These are phyloP conservation scores for Eledona agricola DNA, from an alignment of 2,888 invertebrate species.

Conservation along the genomic window DNA sequence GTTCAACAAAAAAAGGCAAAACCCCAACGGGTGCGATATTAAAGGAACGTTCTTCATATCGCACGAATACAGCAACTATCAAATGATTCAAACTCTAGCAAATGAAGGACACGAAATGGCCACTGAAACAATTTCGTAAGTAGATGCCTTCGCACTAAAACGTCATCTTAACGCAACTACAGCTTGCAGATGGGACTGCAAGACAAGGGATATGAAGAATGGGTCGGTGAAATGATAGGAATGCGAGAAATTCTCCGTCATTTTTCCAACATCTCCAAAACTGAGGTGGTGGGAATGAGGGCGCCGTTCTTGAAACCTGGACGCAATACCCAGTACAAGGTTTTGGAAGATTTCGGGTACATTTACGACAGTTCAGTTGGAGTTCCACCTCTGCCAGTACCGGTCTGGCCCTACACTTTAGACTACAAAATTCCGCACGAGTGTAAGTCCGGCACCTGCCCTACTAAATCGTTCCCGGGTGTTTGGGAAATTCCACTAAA, in stretches of 20 bases:
- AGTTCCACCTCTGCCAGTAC: constrained; percentile 79
- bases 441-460: constrained; percentile 92
- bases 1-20: constrained; percentile 79
- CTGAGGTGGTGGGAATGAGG: constrained; percentile 86
- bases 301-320: constrained; percentile 94
- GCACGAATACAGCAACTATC: constrained; percentile 93
- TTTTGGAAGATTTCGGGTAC: constrained; percentile 90
- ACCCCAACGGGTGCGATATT: constrained; percentile 90
- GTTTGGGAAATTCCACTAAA: constrained; percentile 94
- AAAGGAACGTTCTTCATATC: constrained; percentile 93
- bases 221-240: constrained; percentile 94
- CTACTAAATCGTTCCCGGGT: constrained; percentile 87
- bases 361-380: constrained; percentile 93
- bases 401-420: constrained; percentile 94
- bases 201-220: constrained; percentile 90
- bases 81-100: constrained; percentile 88
- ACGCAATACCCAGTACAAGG: constrained; percentile 90
- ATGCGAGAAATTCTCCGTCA: constrained; percentile 87
- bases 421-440: constrained; percentile 94
- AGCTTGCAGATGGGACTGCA: constrained; percentile 84
- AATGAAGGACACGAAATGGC: constrained; percentile 89
- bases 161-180: constrained; percentile 28
- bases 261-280: constrained; percentile 82
- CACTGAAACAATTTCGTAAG: constrained; percentile 77
- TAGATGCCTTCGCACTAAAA: constrained; percentile 40